Evolutionary conservation across 2,888 invertebrate genomes (phyloP).

Genomic region (Ormia ochracea): DNA sequence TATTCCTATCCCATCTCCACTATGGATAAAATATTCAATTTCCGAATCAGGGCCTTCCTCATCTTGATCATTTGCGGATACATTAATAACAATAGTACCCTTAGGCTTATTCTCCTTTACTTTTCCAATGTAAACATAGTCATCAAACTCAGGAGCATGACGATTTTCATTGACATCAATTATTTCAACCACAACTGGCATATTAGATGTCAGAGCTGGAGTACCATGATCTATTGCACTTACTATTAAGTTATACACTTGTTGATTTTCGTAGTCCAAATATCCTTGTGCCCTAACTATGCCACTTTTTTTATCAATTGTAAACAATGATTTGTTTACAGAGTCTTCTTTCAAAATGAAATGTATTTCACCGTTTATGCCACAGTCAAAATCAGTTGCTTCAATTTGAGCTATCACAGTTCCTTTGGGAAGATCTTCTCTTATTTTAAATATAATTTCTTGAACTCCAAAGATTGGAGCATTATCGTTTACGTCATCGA

Average conservation of each 20-base stretch:
- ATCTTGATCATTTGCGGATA: conserved; percentile 88
- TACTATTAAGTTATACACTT: conserved; percentile 91
- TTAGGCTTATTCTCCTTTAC: conserved; percentile 89
- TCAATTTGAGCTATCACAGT: conserved; percentile 90
- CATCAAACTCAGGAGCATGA: conserved; percentile 88
- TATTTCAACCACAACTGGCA: conserved; percentile 89
- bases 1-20: conserved; percentile 92
- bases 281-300: conserved; percentile 87
- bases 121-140: conserved; percentile 85
- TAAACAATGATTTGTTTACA: conserved; percentile 78
- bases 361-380: conserved; percentile 86
- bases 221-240: conserved; percentile 91
- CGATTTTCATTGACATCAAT: conserved; percentile 97
- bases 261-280: conserved; percentile 92
- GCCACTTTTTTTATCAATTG: conserved; percentile 90
- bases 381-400: conserved; percentile 90
- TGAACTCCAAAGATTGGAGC: conserved; percentile 87
- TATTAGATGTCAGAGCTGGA: conserved; percentile 87
- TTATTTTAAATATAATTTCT: conserved; percentile 87
- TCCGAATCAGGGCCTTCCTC: conserved; percentile 87
- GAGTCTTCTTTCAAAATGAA: conserved; percentile 85
- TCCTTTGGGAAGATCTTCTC: conserved; percentile 93
- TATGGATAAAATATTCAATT: conserved; percentile 90
- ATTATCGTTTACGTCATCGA: conserved; percentile 95
- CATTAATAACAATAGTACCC: conserved; percentile 86